Evolutionary conservation across 2,113 vertebrate genomes (phyloP), one percentile per base, ranked within the genome.

Genomic region (Oxyruncus cristatus): DNA sequence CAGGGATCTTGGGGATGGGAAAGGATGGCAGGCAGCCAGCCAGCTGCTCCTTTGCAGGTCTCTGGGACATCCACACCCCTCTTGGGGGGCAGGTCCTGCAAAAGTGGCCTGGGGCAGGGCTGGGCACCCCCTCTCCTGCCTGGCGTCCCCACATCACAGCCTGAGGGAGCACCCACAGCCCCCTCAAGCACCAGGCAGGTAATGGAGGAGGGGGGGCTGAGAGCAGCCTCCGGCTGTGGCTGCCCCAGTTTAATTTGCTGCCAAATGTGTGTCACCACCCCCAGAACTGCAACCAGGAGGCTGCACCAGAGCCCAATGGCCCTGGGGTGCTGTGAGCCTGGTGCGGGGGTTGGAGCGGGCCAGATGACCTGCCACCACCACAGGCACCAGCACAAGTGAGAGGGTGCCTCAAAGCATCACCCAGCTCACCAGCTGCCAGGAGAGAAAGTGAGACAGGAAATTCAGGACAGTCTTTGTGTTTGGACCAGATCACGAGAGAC

Each of bases 401-500:
- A 42, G 66, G 66, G 85, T 82, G 82, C 88, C 93, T 83, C 91
- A 82, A 47, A 93, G 26, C 84, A 67, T 66, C 13, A 2, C 42
- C 84, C 65, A 21, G 14, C 55, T 44, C 10, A 1, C 76, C 84
- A 80, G 89, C 93, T 89, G 94, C 3, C 2, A 55, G 76, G 47
- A 85, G 58, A 76, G 95, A 94, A 96, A 90, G 86, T 20, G 86
- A 95, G 91, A 88, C 2, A 12, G 52, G 79, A 86, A 96, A 95
- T 86, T 76, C 92, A 92, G 96, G 94, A 70, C 95, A 92, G 92
- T 65, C 68, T 96, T 96, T 97, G 91, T 97, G 94, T 76, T 93
- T 30, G 76, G 75, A 62, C 50, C 91, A 58, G 72, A 88, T 63
- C 63, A 28, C 0, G 15, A 86, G 94, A 91, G 83, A 81, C 78